Conservation (phyloP, 1,140 invertebrate genomes). For the Neelides sp. region DNA sequence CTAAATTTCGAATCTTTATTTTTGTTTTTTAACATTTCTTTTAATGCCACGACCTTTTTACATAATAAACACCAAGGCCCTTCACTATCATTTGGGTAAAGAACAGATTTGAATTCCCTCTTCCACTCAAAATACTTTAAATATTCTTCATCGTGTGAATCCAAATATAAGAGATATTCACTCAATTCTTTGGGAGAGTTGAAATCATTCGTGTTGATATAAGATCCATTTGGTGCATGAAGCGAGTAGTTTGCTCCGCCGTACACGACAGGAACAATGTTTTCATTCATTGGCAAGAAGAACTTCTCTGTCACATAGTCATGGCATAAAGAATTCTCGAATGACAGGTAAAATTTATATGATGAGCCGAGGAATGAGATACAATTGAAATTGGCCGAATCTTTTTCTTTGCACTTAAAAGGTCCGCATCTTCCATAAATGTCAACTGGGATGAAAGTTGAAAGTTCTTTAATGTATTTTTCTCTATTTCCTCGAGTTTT, state of each 20-base stretch:
- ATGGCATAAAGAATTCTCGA: slow-evolving; percentile 36
- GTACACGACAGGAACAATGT: slow-evolving; percentile 31
- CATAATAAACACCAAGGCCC: too few species aligned
- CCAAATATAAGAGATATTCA: slow-evolving; percentile 19
- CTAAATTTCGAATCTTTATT: too few species aligned
- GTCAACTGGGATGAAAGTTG: slow-evolving; percentile 41
- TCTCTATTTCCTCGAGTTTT: slow-evolving; percentile 36
- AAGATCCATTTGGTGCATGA: slow-evolving; percentile 51
- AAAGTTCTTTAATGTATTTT: slow-evolving; percentile 38
- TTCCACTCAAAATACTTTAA: slow-evolving; percentile 33
- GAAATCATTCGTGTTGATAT: slow-evolving; percentile 36
- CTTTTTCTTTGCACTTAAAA: slow-evolving; percentile 35
- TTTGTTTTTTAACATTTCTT: too few species aligned
- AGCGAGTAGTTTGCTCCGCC: slow-evolving; percentile 40
- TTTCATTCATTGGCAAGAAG: slow-evolving; percentile 11
- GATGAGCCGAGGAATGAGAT: slow-evolving; percentile 16
- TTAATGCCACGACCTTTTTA: too few species aligned
- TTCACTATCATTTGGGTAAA: too few species aligned
- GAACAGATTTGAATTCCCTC: too few species aligned
- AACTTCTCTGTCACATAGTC: slow-evolving; percentile 40
- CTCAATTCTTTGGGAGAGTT: slow-evolving; percentile 30
- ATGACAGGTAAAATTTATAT: slow-evolving; percentile 37
- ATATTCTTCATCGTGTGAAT: slow-evolving; percentile 31
- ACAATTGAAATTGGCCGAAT: slow-evolving; percentile 16
- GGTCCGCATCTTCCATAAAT: slow-evolving; percentile 43